Evolutionary conservation across 2,797 vertebrate genomes (phyloP).

Genomic region (Pseudomugil tenellus): DNA sequence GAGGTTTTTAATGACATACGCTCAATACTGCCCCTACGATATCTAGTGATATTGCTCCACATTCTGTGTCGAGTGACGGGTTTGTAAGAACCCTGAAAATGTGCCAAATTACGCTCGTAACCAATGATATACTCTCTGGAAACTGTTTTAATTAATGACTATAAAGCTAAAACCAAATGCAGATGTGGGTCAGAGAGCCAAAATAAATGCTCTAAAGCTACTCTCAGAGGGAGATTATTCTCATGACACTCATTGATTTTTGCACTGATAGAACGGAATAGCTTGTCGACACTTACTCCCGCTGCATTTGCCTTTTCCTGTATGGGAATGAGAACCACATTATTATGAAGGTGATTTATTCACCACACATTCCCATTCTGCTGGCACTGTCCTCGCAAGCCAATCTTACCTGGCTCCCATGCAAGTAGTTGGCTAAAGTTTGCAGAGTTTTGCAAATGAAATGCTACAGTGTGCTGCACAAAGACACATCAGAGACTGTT

Average conservation of each 20-base stretch:
- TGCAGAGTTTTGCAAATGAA: conserved; percentile 13
- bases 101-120: too few species aligned
- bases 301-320: background rate
- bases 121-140: too few species aligned
- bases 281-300: background rate
- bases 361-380: background rate
- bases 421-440: background rate
- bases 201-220: background rate
- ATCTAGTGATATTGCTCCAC: too few species aligned
- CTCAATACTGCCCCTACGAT: too few species aligned
- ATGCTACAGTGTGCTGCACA: conserved; percentile 3
- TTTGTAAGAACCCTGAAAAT: too few species aligned
- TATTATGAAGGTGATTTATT: conserved; percentile 1
- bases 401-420: background rate
- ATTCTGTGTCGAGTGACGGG: too few species aligned
- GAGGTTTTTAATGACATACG: too few species aligned
- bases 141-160: too few species aligned
- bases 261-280: background rate
- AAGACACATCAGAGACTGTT: background rate
- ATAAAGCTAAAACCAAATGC: background rate
- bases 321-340: background rate
- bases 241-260: conserved; percentile 1
- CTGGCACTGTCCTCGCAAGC: conserved; percentile 10
- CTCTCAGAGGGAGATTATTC: conserved; percentile 1
- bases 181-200: background rate